Evolutionary conservation across 2,797 vertebrate genomes (phyloP).

Genomic region (Gymnocypris eckloni): DNA sequence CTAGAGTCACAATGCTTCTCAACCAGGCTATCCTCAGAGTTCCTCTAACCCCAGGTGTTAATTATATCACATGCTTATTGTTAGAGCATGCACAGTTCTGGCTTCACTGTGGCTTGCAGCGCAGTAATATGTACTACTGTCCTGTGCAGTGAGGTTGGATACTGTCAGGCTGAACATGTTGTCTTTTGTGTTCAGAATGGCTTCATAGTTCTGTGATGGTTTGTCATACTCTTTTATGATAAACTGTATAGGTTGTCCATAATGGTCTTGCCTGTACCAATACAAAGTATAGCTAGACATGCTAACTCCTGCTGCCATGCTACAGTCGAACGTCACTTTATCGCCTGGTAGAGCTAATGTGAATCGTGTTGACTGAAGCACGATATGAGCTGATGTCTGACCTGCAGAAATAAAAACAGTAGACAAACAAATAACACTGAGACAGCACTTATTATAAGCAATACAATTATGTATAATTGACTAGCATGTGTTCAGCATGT

Average conservation of each 20-base stretch:
- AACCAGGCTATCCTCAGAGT: conserved; percentile 1
- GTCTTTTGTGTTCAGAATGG: background rate
- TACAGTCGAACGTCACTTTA: conserved; percentile 62
- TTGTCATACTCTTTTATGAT: conserved; percentile 55
- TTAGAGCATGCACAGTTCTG: conserved; percentile 48
- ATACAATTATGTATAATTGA: background rate
- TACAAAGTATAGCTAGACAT: conserved; percentile 70
- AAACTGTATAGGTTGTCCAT: conserved; percentile 54
- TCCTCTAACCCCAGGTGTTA: conserved; percentile 2
- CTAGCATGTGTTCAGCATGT: background rate
- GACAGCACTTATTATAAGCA: background rate
- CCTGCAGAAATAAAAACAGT: conserved; percentile 35
- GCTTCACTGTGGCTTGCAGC: conserved; percentile 74
- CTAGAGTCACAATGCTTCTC: conserved; percentile 52
- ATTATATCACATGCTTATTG: conserved; percentile 64
- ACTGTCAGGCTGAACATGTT: conserved; percentile 69
- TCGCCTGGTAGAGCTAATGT: background rate
- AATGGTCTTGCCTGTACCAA: conserved; percentile 70
- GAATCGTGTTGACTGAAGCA: conserved; percentile 48
- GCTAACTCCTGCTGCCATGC: conserved; percentile 53
- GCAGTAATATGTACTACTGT: conserved; percentile 73
- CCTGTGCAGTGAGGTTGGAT: conserved; percentile 37
- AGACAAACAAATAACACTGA: background rate
- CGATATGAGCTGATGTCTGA: conserved; percentile 1
- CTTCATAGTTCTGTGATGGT: conserved; percentile 17